A percentile compares a stretch with the other conserved stretches of the same genome.
Evolutionary conservation across 2,113 vertebrate species (phyloP).

Genomic region (Macquaria ambigua): DNA sequence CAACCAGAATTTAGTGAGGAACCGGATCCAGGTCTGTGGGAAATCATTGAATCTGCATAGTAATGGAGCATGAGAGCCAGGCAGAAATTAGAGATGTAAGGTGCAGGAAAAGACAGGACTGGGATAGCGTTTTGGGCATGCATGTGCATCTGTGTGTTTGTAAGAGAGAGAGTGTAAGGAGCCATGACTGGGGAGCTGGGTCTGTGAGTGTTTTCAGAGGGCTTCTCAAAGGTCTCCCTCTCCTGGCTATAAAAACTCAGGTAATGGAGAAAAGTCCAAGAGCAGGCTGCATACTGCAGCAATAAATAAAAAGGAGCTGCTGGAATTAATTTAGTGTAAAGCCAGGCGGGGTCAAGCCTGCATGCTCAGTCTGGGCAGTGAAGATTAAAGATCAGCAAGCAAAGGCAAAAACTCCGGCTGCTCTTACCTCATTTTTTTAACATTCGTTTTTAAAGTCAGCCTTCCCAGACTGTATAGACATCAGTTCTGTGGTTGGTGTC

Average conservation of each 20-base stretch:
- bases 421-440: slow-evolving; percentile 66
- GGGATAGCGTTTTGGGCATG: not conserved
- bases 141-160: slow-evolving; percentile 30
- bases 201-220: slow-evolving; percentile 77
- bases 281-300: slow-evolving; percentile 71
- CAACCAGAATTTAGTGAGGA: slow-evolving; percentile 31
- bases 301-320: slow-evolving; percentile 83
- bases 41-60: slow-evolving; percentile 41
- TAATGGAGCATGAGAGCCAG: slow-evolving; percentile 36
- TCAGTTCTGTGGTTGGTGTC: slow-evolving; percentile 53
- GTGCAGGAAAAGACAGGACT: slow-evolving; percentile 6
- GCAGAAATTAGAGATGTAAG: slow-evolving; percentile 37
- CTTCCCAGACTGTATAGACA: slow-evolving; percentile 45
- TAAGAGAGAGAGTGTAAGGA: slow-evolving; percentile 31
- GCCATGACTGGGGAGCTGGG: slow-evolving; percentile 38
- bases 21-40: slow-evolving; percentile 33
- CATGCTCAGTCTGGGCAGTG: slow-evolving; percentile 75
- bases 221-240: slow-evolving; percentile 75
- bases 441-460: slow-evolving; percentile 58
- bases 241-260: slow-evolving; percentile 68
- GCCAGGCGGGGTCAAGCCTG: slow-evolving; percentile 71
- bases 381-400: slow-evolving; percentile 80
- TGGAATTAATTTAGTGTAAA: slow-evolving; percentile 80
- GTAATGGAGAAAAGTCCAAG: slow-evolving; percentile 75
- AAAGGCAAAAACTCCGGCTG: slow-evolving; percentile 63